Evolutionary conservation across 2,113 vertebrate species (phyloP), one percentile per base, ranked within the genome.

Genomic region (Ammodytes dubius): DNA sequence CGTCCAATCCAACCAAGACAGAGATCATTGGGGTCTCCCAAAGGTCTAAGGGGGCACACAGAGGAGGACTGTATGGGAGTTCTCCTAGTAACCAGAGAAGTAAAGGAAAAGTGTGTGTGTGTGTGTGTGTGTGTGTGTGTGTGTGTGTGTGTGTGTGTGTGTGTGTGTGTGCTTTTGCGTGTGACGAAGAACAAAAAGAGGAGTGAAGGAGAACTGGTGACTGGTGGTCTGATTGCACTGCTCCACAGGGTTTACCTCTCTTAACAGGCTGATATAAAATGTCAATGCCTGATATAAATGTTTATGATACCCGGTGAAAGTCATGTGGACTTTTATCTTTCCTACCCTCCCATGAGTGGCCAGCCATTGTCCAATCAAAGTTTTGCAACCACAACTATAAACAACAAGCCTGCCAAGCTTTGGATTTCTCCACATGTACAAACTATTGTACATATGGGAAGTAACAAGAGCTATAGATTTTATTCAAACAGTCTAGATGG

Each of bases 11-110:
- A 60, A 13, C 58, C 70, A 60, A 27, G 70, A 53, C 77, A 61
- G 45, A 82, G 89, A 89, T 27, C 27, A 91, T 82, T n/a, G 70
- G 35, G 83, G 91, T 91, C 67, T 80, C 64, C 65, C 53, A 88
- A 74, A 85, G 68, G 79, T 83, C 74, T 74, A 69, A 84, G 81
- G 71, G 67, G 77, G 79, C 27, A 27, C 27, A 76, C 56, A 49
- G 73, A 61, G 65, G 77, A 81, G 74, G 64, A 79, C 19, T 54
- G 84, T 70, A 71, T 7, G 35, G 64, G 14, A 46, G 46, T 9
- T 54, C 39, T 61, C 3, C 52, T 35, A 12, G 11, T 60, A 43
- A 74, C 61, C 50, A 65, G 14, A 77, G 27, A 66, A 56, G 49
- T 35, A 45, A 56, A 68, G 43, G 14, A 60, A 57, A 39, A 72